These are phyloP conservation scores for Agrotis exclamationis DNA, from an alignment of 2,888 invertebrate species.

Conservation along the genomic window DNA sequence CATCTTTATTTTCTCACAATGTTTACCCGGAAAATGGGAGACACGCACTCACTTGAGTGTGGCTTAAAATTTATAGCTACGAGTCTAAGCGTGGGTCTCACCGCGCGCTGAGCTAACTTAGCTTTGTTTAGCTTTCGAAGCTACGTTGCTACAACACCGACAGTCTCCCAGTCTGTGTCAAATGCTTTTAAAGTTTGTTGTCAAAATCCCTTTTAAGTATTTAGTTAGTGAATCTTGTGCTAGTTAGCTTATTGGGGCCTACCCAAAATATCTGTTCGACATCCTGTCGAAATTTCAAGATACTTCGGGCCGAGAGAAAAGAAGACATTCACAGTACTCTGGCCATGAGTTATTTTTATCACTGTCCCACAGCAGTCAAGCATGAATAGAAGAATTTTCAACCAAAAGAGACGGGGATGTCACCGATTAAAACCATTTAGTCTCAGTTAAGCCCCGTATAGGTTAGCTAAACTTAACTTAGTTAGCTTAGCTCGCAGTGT, in stretches of 20 bases:
- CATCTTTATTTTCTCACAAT: slow-evolving; percentile 34
- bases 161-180: too few relatives aligned
- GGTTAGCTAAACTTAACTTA: background rate
- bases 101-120: background rate
- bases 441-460: background rate
- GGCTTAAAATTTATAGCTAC: slow-evolving; percentile 55
- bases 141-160: too few relatives aligned
- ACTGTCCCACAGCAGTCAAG: background rate
- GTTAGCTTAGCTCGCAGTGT: slow-evolving; percentile 2
- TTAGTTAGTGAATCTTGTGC: too few relatives aligned
- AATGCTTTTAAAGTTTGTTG: too few relatives aligned
- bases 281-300: too few relatives aligned
- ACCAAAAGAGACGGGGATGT: background rate
- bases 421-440: too few relatives aligned
- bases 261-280: too few relatives aligned
- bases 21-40: slow-evolving; percentile 32
- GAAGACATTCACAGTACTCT: too few relatives aligned
- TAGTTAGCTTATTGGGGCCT: too few relatives aligned
- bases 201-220: too few relatives aligned
- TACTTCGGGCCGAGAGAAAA: too few relatives aligned
- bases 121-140: background rate
- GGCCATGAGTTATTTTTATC: background rate
- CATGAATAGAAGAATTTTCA: background rate
- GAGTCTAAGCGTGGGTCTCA: slow-evolving; percentile 12
- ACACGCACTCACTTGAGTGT: slow-evolving; percentile 38